Evolutionary conservation across 1,140 invertebrate genomes (phyloP).

Genomic region (Adelges cooleyi): DNA sequence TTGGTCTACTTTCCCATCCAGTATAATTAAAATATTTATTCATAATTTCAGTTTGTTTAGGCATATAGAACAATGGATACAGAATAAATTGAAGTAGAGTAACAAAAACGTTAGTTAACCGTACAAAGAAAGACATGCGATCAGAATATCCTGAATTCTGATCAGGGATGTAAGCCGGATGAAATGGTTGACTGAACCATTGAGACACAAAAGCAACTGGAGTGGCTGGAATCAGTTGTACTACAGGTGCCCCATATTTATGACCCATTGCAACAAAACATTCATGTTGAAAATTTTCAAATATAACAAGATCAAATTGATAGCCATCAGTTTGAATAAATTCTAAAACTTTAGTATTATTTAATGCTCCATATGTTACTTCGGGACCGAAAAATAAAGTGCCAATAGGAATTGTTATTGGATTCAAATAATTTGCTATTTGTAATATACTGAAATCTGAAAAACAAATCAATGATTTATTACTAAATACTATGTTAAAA

Average conservation of each 20-base stretch:
- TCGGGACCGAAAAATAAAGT: neutral
- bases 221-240: slow-evolving; percentile 1
- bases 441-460: slow-evolving; percentile 2
- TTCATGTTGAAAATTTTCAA: slow-evolving; percentile 23
- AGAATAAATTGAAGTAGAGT: neutral
- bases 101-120: neutral
- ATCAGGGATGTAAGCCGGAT: slow-evolving; percentile 43
- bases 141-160: slow-evolving; percentile 8
- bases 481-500: neutral
- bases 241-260: slow-evolving; percentile 29
- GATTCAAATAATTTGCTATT: neutral
- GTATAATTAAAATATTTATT: slow-evolving; percentile 31
- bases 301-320: slow-evolving; percentile 15
- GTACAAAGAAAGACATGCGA: neutral
- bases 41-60: slow-evolving; percentile 30
- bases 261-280: slow-evolving; percentile 27
- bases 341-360: slow-evolving; percentile 11
- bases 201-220: neutral
- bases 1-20: slow-evolving; percentile 31
- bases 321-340: slow-evolving; percentile 8
- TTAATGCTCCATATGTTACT: neutral
- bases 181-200: slow-evolving; percentile 17
- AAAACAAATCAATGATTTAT: neutral
- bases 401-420: neutral
- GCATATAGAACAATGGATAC: slow-evolving; percentile 32